These are phyloP conservation scores for Knipowitschia caucasica DNA, from an alignment of 2,797 vertebrate species.

Conservation along the genomic window DNA sequence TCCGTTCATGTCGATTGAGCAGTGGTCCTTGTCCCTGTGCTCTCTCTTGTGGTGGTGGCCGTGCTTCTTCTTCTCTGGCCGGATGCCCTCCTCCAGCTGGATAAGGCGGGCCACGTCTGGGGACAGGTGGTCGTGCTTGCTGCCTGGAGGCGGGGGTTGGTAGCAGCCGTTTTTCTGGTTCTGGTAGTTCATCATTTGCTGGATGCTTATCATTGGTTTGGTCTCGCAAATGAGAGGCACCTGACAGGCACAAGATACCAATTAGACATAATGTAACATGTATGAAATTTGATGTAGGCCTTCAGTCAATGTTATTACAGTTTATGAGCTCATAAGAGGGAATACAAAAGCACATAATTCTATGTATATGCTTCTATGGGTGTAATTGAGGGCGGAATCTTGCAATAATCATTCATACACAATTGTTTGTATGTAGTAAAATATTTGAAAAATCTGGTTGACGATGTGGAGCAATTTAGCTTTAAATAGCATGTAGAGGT, in stretches of 20 bases:
- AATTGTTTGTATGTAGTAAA: too few relatives aligned
- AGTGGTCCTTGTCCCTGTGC: constrained; percentile 85
- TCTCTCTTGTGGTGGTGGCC: constrained; percentile 73
- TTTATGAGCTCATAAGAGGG: too few relatives aligned
- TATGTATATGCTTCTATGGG: too few relatives aligned
- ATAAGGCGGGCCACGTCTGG: constrained; percentile 84
- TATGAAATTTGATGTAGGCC: too few relatives aligned
- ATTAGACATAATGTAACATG: not conserved
- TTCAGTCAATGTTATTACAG: too few relatives aligned
- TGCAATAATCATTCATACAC: too few relatives aligned
- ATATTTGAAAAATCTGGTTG: too few relatives aligned
- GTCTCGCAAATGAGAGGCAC: constrained; percentile 88
- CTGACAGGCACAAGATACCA: constrained; percentile 45
- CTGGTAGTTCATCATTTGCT: constrained; percentile 89
- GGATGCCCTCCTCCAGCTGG: constrained; percentile 87
- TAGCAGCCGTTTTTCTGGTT: constrained; percentile 91
- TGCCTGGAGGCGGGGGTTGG: constrained; percentile 68
- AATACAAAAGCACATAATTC: too few relatives aligned
- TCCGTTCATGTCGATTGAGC: constrained; percentile 92
- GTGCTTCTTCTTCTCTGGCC: constrained; percentile 72
- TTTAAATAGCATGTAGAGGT: too few relatives aligned
- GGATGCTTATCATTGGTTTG: constrained; percentile 89
- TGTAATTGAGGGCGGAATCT: too few relatives aligned
- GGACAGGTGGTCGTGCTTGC: constrained; percentile 64
- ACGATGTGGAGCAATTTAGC: too few relatives aligned